These are phyloP conservation scores for Pardosa pseudoannulata DNA, from an alignment of 2,888 invertebrate species.

Conservation along the genomic window DNA sequence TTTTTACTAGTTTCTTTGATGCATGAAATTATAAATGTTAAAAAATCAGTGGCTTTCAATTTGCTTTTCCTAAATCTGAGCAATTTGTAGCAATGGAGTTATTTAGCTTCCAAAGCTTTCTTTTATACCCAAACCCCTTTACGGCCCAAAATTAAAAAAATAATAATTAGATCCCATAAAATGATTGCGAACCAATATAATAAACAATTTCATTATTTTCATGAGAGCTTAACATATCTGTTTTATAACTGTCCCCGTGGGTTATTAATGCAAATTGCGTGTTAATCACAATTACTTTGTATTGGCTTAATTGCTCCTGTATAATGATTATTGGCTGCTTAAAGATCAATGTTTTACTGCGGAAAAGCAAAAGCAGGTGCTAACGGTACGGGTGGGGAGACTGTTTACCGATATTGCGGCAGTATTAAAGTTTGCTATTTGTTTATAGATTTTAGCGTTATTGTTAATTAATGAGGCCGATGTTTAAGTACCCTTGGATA, in stretches of 20 bases:
- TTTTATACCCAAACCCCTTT: too few relatives aligned
- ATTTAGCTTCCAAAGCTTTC: too few relatives aligned
- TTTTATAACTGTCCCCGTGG: slow-evolving; percentile 18
- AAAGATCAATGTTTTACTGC: slow-evolving; percentile 47
- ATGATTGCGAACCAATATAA: not conserved
- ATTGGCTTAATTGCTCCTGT: slow-evolving; percentile 65
- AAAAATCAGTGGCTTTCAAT: too few relatives aligned
- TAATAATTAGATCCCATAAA: not conserved
- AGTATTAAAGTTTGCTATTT: slow-evolving; percentile 46
- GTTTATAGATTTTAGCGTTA: slow-evolving; percentile 61
- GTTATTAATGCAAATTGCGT: slow-evolving; percentile 69
- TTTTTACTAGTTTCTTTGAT: too few relatives aligned
- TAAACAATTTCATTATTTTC: slow-evolving; percentile 1
- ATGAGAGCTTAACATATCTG: not conserved
- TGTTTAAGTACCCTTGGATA: not conserved
- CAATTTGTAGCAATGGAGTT: too few relatives aligned
- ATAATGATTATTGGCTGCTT: slow-evolving; percentile 65
- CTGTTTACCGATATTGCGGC: slow-evolving; percentile 52
- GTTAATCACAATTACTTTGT: slow-evolving; percentile 68
- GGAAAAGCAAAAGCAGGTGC: slow-evolving; percentile 56
- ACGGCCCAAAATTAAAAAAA: too few relatives aligned
- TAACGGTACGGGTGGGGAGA: slow-evolving; percentile 27
- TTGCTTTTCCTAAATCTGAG: too few relatives aligned
- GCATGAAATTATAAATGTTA: too few relatives aligned
- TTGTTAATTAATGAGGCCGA: slow-evolving; percentile 50